Base-by-base conservation (phyloP, 1,140 invertebrate genomes). In the Bacillus rossius region DNA sequence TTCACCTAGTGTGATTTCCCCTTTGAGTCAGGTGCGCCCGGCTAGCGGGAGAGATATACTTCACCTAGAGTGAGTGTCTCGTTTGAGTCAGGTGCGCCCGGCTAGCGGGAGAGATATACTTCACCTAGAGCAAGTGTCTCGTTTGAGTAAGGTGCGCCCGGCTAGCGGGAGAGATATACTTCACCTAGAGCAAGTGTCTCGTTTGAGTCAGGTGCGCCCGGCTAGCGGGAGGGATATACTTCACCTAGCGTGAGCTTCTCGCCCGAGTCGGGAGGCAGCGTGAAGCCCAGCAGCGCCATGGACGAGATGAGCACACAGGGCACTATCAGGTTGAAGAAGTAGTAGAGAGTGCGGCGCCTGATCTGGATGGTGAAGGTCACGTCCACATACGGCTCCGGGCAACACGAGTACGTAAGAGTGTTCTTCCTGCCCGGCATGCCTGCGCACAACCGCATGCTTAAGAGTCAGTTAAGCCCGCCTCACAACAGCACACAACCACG, bases 301-400 rank as follows among this genome's bases (percentile, higher is more conserved):
- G 94, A 96, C 57, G 95, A 96, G 70, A 99, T 96, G 69, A 99
- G 85, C 57, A 99, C 94, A 78, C 96, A 99, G 57, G 97, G 97
- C 67, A 99, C 94, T 73, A 99, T 98, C 68, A 99, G 84, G 81
- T 99, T 99, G 84, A 99, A 98, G 78, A 97, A 97, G 81, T 99
- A 99, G 80, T 99, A 99, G 57, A 99, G 83, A 22, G 95, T 99
- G 69, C 96, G 81, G 73, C 97, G 82, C 65, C 96, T 82, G 70
- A 99, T 97, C 79, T 96, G 90, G 69, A 99, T 95, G 56, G 90
- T 93, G 77, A 98, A 99, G 23, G 96, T 99, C 45, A 99, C 87
- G 76, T 99, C 97, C 61, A 98, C 88, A 78, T 98, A 98, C 49
- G 93, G 91, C 77, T 94, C 91, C 43, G 92, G 92, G 70, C 92